These are phyloP conservation scores for Microdon myrmicae DNA, from an alignment of 2,888 invertebrate species.

Conservation along the genomic window DNA sequence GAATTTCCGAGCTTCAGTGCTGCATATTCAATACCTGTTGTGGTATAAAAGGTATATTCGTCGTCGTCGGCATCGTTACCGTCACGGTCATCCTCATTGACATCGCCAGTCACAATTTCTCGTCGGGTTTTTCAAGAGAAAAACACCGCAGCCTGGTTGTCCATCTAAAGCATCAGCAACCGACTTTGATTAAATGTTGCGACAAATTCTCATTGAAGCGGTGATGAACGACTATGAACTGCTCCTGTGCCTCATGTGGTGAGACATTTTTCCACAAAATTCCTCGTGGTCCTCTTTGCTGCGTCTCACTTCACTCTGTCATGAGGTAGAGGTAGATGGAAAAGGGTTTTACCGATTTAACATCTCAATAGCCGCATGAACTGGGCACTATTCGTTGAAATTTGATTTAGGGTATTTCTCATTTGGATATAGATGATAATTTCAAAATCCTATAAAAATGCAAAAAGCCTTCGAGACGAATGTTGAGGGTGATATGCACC, in stretches of 20 bases:
- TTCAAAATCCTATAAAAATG: conserved; percentile 35
- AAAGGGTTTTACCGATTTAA: no score
- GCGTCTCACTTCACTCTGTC: no score
- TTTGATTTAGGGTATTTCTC: conserved; percentile 20
- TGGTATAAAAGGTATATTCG: conserved; percentile 35
- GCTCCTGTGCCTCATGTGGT: conserved; percentile 24
- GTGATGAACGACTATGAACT: conserved; percentile 50
- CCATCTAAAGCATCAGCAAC: conserved; percentile 30
- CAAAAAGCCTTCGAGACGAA: conserved; percentile 22
- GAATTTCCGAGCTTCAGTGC: conserved; percentile 34
- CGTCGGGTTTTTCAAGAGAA: conserved; percentile 32
- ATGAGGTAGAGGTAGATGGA: no score
- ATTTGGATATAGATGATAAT: conserved; percentile 9
- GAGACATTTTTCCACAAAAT: conserved; percentile 35
- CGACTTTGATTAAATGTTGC: conserved; percentile 53
- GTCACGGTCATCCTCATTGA: conserved; percentile 11
- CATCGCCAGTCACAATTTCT: conserved; percentile 11
- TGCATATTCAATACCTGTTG: conserved; percentile 26
- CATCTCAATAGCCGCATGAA: no score
- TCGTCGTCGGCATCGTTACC: no score
- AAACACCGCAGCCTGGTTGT: neutral
- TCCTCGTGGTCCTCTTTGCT: no score
- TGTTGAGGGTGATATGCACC: conserved; percentile 5
- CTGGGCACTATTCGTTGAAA: conserved; percentile 1
- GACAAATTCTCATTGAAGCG: conserved; percentile 50